Percentiles rank a stretch among this genome's conserved stretches.
phyloP scores from a whole-genome alignment of 1,140 invertebrate species.

The Drosophila guanche region DNA sequence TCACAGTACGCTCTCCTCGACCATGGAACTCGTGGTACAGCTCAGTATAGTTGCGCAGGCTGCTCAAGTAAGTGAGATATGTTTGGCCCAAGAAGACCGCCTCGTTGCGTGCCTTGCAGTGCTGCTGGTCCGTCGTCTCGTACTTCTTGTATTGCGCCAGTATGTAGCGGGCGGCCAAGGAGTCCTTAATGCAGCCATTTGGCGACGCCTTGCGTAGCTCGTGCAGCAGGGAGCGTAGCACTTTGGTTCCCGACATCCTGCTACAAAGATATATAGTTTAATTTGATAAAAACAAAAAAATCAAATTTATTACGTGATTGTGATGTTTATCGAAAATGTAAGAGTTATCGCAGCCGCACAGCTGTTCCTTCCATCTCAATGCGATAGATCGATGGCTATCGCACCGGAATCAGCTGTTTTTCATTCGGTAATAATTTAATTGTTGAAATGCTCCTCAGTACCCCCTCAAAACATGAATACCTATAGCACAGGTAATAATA shows the following conservation, averaged over 20 bases:
- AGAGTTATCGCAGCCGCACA: too few relatives aligned
- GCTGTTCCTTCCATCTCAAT: too few relatives aligned
- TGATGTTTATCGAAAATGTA: neutral
- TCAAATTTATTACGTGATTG: conserved; percentile 40
- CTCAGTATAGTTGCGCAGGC: conserved; percentile 87
- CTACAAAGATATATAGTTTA: neutral
- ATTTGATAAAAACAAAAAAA: conserved; percentile 15
- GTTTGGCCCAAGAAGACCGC: conserved; percentile 88
- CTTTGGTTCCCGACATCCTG: conserved; percentile 71
- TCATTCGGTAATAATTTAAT: too few relatives aligned
- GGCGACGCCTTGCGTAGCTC: conserved; percentile 68
- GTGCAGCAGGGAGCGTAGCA: conserved; percentile 67
- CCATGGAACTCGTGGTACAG: conserved; percentile 89
- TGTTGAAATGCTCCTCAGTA: too few relatives aligned
- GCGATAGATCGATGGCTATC: too few relatives aligned
- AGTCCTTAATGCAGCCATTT: conserved; percentile 81
- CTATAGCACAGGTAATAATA: too few relatives aligned
- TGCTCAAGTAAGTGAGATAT: conserved; percentile 90
- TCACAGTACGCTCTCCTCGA: conserved; percentile 89
- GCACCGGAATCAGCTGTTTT: too few relatives aligned
- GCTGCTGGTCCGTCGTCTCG: conserved; percentile 90
- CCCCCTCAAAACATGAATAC: too few relatives aligned
- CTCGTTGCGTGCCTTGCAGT: conserved; percentile 92
- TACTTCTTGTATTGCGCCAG: conserved; percentile 89
- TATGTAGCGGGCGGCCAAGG: conserved; percentile 85